Evolutionary conservation across 2,888 invertebrate species (phyloP).

Genomic region (Hecatera dysodea): DNA sequence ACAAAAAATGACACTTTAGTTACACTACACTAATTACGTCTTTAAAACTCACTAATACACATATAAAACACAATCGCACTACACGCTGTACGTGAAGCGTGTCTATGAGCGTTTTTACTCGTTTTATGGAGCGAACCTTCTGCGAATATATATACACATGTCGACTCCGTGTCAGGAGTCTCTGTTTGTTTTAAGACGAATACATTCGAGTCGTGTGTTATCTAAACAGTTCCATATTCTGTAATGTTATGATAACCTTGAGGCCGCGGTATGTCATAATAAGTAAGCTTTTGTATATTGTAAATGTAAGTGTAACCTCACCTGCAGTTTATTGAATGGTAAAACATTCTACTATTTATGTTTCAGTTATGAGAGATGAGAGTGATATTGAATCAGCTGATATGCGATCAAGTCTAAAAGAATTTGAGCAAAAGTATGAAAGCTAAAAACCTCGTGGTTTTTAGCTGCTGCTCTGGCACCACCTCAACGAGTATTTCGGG

Average conservation of each 20-base stretch:
- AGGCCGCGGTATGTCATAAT: neutral
- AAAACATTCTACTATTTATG: too few relatives aligned
- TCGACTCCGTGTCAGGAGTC: slow-evolving; percentile 4
- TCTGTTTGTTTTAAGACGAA: slow-evolving; percentile 46
- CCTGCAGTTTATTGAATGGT: neutral
- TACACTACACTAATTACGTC: too few relatives aligned
- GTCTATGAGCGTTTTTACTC: neutral
- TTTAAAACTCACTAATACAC: too few relatives aligned
- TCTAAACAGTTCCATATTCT: slow-evolving; percentile 38
- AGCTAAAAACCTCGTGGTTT: too few relatives aligned
- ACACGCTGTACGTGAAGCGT: neutral
- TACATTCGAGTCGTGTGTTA: slow-evolving; percentile 14
- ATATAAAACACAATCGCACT: too few relatives aligned
- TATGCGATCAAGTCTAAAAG: too few relatives aligned
- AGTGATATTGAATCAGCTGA: too few relatives aligned
- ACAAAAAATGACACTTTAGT: too few relatives aligned
- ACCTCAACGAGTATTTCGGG: too few relatives aligned
- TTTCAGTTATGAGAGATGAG: neutral
- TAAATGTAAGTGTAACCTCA: neutral
- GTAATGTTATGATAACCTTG: neutral
- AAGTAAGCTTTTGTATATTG: neutral
- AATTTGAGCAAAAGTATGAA: too few relatives aligned
- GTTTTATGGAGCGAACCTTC: neutral
- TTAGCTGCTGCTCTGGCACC: too few relatives aligned
- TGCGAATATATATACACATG: neutral